Evolutionary conservation across 2,797 vertebrate species (phyloP), one percentile per base, ranked within the genome.

Genomic region (Phoebastria nigripes): DNA sequence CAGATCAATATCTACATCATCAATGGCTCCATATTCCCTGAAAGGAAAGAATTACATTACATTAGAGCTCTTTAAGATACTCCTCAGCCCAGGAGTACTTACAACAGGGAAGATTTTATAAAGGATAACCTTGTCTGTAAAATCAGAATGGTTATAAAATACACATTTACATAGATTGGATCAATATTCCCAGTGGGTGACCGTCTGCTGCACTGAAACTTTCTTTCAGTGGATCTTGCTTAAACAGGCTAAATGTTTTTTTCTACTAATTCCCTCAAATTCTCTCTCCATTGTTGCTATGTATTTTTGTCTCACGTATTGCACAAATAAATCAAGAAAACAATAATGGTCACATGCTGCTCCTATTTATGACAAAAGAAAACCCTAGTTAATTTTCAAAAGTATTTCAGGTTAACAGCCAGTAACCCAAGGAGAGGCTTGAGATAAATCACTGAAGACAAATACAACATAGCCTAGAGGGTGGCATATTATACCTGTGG

Each of bases 1-100:
- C 90, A 99, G 98, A 97, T 99, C 99, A 96, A 99, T 99, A 97
- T 99, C 99, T 96, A 99, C 99, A 97, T 99, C 99, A 98, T 99
- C 99, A 97, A 99, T 99, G 97, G 98, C 98, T 98, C 99, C 99
- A 96, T 99, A 99, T 98, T 99, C 99, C 98, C 99, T 99, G 97
- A 92, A 98, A 98, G 54, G 54, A 97, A 97, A 97, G 51, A 97
- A 96, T 89, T 73, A 89, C 41, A 93, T 62, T 83, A 76, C 54
- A 78, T 96, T 97, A 94, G 63, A 91, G 20, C 29, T 94, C 77
- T 87, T 80, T 62, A 78, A 83, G 46, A 77, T 56, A 87, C 22
- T 93, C 31, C 61, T 91, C 44, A 92, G 29, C 7, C 31, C 58
- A 90, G 71, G 10, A 93, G 29, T 61, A 67, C 70, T 56, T 82